A percentile compares a stretch with the other conserved stretches of the same genome.
Conservation (phyloP, 2,797 vertebrate species). For the Thaleichthys pacificus region DNA sequence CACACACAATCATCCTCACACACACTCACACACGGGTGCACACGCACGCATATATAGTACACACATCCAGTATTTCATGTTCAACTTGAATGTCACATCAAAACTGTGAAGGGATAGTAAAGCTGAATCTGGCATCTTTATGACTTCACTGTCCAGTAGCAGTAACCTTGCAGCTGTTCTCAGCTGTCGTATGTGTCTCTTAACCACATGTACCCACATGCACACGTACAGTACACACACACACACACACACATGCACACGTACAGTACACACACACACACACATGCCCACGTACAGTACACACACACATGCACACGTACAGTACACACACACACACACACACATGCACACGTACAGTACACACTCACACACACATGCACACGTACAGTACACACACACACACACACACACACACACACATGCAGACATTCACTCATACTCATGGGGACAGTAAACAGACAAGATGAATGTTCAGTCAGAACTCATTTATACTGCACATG, state of each 20-base stretch:
- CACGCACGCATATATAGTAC: not conserved
- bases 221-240: not conserved
- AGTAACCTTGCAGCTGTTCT: too few relatives aligned
- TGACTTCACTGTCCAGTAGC: too few relatives aligned
- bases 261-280: too few relatives aligned
- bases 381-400: not conserved
- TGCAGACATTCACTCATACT: too few relatives aligned
- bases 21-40: not conserved
- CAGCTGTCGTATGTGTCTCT: not conserved
- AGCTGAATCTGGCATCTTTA: too few relatives aligned
- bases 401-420: not conserved
- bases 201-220: not conserved
- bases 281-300: too few relatives aligned
- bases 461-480: too few relatives aligned
- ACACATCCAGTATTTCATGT: not conserved
- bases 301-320: too few relatives aligned
- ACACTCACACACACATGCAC: not conserved
- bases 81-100: too few relatives aligned
- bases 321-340: not conserved
- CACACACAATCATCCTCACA: constrained; percentile 14
- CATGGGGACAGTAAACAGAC: too few relatives aligned
- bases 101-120: too few relatives aligned
- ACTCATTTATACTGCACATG: too few relatives aligned
- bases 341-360: not conserved
- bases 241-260: not conserved